Conservation (phyloP, 2,888 invertebrate genomes). For the Rhodophaea formosa region DNA sequence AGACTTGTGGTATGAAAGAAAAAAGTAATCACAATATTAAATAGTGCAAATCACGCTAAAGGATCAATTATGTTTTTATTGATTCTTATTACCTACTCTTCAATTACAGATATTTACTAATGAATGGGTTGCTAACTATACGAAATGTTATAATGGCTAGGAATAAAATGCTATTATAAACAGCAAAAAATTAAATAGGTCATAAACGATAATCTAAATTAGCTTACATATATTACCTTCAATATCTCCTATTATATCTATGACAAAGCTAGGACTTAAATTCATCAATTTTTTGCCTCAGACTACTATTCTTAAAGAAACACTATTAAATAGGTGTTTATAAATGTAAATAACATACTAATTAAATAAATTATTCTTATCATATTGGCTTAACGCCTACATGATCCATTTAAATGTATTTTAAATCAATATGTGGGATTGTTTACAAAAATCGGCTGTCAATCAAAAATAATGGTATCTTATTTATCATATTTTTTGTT, state of each 20-base stretch:
- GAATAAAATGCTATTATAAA: constrained; percentile 3
- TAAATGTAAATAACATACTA: no score
- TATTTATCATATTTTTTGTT: background rate
- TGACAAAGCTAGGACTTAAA: no score
- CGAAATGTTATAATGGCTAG: background rate
- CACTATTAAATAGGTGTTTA: no score
- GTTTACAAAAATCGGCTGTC: background rate
- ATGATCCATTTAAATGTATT: background rate
- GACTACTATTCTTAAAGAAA: no score
- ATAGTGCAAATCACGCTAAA: background rate
- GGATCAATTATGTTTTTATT: no score
- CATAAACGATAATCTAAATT: background rate
- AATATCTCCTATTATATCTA: background rate
- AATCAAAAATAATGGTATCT: background rate
- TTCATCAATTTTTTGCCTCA: no score
- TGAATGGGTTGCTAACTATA: background rate
- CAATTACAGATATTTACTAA: background rate
- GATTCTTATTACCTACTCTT: background rate
- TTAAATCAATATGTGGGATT: background rate
- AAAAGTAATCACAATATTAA: background rate
- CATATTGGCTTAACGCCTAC: background rate
- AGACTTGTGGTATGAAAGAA: no score
- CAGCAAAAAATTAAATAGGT: background rate
- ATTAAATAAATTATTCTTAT: background rate
- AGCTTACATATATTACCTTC: no score